Base-by-base conservation (phyloP, 2,888 invertebrate species). In the Therioaphis trifolii region DNA sequence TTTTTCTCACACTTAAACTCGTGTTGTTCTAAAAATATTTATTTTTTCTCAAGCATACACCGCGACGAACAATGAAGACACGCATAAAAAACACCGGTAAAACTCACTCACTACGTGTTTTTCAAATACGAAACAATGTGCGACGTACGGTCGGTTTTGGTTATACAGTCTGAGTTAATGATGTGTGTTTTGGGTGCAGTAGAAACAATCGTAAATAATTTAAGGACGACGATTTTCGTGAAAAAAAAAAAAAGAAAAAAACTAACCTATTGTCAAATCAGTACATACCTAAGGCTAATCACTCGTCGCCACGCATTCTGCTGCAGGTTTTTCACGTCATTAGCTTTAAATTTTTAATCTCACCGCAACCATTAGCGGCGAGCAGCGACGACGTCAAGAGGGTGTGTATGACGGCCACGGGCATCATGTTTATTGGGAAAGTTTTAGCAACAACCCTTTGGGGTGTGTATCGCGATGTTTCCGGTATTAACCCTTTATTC, bases 341-440 rank as follows among this genome's bases (percentile, higher is more conserved):
- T 72, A 80, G 71, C 43, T 29, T 27, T 71, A 27, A 18, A 61
- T 80, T 72, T 80, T 80, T 71, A 80, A 80, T 80, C 24, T 49
- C 46, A 46, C 69, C 80, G 46, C 71, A 72, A 35, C 71, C 80
- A 72, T 72, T 71, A 71, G 79, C 27, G 24, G 46, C 18, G n/a
- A 7, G 7, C 35, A 5, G 35, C 35, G 7, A 24, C 14, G 27
- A 14, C 55, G 55, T 68, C 40, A 21, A 68, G 7, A 69, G 66
- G 66, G 77, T 66, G 43, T 18, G 18, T 77, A 77, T 46, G 27
- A 76, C 29, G n/a, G 49, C 77, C 66, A 15, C 21, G 24, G 63
- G 74, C 52, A 24, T 35, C 49, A n/a, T 61, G 80, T 80, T 80
- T 80, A 80, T 80, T 61, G 71, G 72, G 49, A 80, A 80, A 80